phyloP scores from a whole-genome alignment of 2,888 invertebrate species.

The Hedychridium roseum region DNA sequence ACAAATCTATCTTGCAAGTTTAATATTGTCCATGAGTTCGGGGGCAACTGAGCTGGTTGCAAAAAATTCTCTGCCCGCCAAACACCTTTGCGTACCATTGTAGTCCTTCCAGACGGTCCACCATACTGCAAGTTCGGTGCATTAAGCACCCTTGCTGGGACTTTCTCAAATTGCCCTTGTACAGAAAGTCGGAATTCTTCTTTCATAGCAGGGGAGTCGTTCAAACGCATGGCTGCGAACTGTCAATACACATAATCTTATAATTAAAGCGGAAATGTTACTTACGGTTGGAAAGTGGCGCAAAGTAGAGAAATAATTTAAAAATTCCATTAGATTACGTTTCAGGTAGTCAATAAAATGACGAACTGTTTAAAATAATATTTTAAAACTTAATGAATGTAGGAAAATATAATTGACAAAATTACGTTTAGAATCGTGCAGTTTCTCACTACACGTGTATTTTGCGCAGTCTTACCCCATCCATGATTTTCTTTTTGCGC shows the following conservation, averaged over 20 bases:
- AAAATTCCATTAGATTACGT: no score
- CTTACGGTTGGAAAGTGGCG: no score
- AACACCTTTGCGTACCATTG: slow-evolving; percentile 59
- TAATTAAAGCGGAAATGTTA: neutral
- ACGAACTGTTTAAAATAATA: no score
- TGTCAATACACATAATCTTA: slow-evolving; percentile 19
- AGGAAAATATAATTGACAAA: no score
- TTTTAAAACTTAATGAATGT: no score
- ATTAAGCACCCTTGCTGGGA: slow-evolving; percentile 79
- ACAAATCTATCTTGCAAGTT: slow-evolving; percentile 50
- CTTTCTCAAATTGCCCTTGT: slow-evolving; percentile 75
- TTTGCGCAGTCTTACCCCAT: slow-evolving; percentile 70
- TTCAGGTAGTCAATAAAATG: no score
- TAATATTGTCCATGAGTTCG: slow-evolving; percentile 65
- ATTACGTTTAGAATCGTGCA: no score
- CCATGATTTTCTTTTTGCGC: slow-evolving; percentile 82
- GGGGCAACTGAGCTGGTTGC: slow-evolving; percentile 38
- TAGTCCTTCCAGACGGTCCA: slow-evolving; percentile 47
- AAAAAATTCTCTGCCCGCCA: slow-evolving; percentile 63
- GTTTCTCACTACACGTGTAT: no score
- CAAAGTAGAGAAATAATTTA: no score
- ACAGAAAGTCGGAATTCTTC: slow-evolving; percentile 83
- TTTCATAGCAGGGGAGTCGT: slow-evolving; percentile 68
- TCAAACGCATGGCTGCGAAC: slow-evolving; percentile 54
- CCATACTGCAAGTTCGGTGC: slow-evolving; percentile 79